Percentiles rank a stretch among this genome's conserved stretches.
Evolutionary conservation across 35 echinoderm and acorn worm genomes (phyloP).

Genomic region (Hemicentrotus pulcherrimus): DNA sequence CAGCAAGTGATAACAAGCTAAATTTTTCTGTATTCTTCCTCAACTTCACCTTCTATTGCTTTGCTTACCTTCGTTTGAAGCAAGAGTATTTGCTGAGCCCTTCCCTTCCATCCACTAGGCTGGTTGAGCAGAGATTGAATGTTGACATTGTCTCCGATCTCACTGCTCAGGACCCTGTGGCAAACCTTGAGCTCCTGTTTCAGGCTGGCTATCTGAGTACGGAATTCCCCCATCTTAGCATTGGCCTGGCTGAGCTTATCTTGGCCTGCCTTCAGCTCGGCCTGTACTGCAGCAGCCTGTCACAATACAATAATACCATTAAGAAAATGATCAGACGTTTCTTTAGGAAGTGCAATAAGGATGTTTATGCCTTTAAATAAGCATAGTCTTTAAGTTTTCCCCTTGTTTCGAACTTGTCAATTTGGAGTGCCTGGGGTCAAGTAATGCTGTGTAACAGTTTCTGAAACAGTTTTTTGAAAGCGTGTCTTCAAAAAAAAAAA

Average conservation of each 20-base stretch:
- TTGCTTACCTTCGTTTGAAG: conserved; percentile 87
- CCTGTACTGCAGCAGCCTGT: conserved; percentile 54
- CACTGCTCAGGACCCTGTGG: conserved; percentile 76
- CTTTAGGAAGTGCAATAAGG: too few relatives aligned
- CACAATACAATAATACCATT: background rate
- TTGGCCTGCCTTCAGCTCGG: conserved; percentile 80
- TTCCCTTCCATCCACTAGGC: conserved; percentile 77
- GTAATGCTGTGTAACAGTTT: too few relatives aligned
- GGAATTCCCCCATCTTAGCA: conserved; percentile 72
- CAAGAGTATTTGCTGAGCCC: conserved; percentile 83
- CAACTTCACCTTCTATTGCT: background rate
- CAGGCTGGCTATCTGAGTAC: conserved; percentile 73
- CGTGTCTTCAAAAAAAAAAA: too few relatives aligned
- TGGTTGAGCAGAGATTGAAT: conserved; percentile 60
- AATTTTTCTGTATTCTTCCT: too few relatives aligned
- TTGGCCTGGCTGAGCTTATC: conserved; percentile 80
- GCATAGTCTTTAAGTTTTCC: too few relatives aligned
- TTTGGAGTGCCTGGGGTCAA: too few relatives aligned
- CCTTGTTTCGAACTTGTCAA: too few relatives aligned
- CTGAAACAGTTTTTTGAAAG: too few relatives aligned
- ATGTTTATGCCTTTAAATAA: too few relatives aligned
- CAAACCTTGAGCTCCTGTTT: conserved; percentile 94
- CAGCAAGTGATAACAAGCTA: too few relatives aligned
- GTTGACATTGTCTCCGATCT: conserved; percentile 86
- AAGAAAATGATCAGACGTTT: too few relatives aligned